These are phyloP conservation scores for Limanda limanda DNA, from an alignment of 2,113 vertebrate genomes.

Conservation along the genomic window DNA sequence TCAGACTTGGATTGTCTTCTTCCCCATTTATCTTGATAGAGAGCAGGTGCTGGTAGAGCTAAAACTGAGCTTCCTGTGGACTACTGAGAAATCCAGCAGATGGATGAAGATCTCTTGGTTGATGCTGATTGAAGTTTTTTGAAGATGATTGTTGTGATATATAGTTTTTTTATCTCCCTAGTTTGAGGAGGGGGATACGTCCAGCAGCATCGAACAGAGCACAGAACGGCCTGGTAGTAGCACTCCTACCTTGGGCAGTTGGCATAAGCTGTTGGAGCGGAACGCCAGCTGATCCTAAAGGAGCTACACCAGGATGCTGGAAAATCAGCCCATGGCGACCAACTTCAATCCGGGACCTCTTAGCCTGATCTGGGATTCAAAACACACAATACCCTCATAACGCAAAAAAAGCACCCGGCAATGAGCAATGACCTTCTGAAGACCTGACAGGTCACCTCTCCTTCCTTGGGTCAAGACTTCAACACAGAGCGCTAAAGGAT, in stretches of 20 bases:
- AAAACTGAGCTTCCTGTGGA: constrained; percentile 74
- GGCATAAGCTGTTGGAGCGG: constrained; percentile 99
- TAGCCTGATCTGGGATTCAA: constrained; percentile 98
- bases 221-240: constrained; percentile 80
- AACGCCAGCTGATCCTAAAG: constrained; percentile 93
- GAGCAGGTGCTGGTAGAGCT: constrained; percentile 66
- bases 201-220: constrained; percentile 81
- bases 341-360: constrained; percentile 99
- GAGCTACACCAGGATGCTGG: constrained; percentile 96
- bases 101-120: constrained; percentile 72
- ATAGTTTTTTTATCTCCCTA: constrained; percentile 59
- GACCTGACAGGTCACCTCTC: constrained; percentile 79
- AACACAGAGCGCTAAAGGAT: constrained; percentile 85
- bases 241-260: constrained; percentile 98
- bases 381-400: constrained; percentile 90
- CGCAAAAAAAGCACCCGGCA: constrained; percentile 83
- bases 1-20: constrained; percentile 78
- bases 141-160: constrained; percentile 67
- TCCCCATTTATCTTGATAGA: constrained; percentile 72
- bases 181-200: constrained; percentile 59
- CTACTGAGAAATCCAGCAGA: constrained; percentile 70
- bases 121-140: constrained; percentile 73
- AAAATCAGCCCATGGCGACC: constrained; percentile 99
- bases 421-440: constrained; percentile 80
- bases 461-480: constrained; percentile 80